Evolutionary conservation across 2,888 invertebrate genomes (phyloP), one percentile per base, ranked within the genome.

Genomic region (Tortricodes alternella): DNA sequence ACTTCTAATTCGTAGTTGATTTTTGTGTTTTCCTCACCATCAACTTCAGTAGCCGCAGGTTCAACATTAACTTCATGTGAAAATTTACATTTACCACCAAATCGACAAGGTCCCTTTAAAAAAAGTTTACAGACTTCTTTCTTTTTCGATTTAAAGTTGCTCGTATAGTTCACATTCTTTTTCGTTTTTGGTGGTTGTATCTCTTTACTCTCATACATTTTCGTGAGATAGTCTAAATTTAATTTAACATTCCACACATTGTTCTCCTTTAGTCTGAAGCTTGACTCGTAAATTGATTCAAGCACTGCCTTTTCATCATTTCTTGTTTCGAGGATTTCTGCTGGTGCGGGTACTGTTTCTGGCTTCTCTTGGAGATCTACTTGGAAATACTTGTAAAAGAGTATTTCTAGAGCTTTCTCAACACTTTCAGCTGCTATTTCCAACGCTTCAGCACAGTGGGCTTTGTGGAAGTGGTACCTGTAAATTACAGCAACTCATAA

Each of bases 391-490:
- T 95, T 95, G 38, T 90, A 88, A 71, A 94, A 95, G 38, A 96
- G 85, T 62, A 95, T 78, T 76, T 94, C 92, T 62, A 96, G 78
- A 0, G 96, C 94, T 65, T 93, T 93, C 38, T 95, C 95, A n/a
- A 95, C 91, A 75, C 94, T 92, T 60, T 93, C 94, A 2, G 92
- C 89, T 23, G 94, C 93, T 61, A 93, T 85, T 61, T 93, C 90
- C 62, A 96, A 90, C 5, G 95, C 96, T 86, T 96, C 96, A 29
- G 92, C 72, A 76, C 96, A 96, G 74, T 96, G 96, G 1, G 90
- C 85, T 69, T 92, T 91, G 63, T 95, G 94, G 72, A 96, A 96
- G 60, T 96, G 95, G 75, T 94, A 95, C 72, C 94, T 94, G 78
- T 63, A 92, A 86, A 24, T 41, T 15, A 53, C 9, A 39, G n/a